These are phyloP conservation scores for Nymphalis io DNA, from an alignment of 1,140 invertebrate genomes.

Conservation along the genomic window DNA sequence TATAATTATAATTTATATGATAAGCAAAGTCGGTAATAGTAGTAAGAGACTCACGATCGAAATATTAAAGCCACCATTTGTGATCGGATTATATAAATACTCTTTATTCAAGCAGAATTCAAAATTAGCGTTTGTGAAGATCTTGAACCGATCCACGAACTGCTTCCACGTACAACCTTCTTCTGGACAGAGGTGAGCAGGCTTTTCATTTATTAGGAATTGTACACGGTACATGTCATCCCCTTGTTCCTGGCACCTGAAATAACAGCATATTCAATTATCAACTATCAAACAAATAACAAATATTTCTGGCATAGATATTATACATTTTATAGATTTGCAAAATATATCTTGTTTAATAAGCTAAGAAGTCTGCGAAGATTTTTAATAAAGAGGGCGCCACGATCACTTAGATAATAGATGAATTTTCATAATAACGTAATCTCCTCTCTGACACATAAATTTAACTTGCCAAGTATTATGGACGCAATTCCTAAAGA, in stretches of 20 bases:
- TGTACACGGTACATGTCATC: constrained; percentile 47
- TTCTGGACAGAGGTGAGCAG: constrained; percentile 52
- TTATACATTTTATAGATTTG: too few relatives aligned
- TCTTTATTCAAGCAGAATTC: constrained; percentile 55
- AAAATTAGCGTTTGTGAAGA: constrained; percentile 44
- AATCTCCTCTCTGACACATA: too few relatives aligned
- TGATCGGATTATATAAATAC: not conserved
- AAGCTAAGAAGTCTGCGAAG: too few relatives aligned
- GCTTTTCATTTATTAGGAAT: constrained; percentile 59
- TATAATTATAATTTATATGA: not conserved
- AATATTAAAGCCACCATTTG: not conserved
- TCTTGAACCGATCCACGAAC: constrained; percentile 52
- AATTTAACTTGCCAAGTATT: too few relatives aligned
- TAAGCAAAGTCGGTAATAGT: constrained; percentile 6
- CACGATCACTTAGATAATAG: too few relatives aligned
- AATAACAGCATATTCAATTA: not conserved
- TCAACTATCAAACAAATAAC: too few relatives aligned
- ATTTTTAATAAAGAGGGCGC: too few relatives aligned
- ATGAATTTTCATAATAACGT: too few relatives aligned
- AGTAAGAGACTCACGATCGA: constrained; percentile 5
- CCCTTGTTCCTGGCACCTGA: constrained; percentile 49
- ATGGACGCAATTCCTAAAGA: too few relatives aligned
- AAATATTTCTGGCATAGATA: too few relatives aligned
- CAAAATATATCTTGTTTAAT: too few relatives aligned
- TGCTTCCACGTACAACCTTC: constrained; percentile 60